Base-by-base conservation (phyloP, 2,888 invertebrate species). In the Aspidiotus rigidus region DNA sequence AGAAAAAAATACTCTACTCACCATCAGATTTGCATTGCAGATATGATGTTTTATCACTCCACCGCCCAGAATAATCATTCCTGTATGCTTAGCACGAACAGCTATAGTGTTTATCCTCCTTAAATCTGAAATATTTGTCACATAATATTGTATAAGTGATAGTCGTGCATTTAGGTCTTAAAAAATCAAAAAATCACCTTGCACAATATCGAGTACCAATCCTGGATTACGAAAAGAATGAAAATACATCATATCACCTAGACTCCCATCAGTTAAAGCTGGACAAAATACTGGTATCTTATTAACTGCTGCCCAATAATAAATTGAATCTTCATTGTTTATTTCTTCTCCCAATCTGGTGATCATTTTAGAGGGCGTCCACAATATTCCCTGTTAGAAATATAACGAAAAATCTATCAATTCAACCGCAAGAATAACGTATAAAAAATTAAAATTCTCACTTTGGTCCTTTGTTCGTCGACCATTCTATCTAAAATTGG, bases 161-260 rank as follows among this genome's bases (percentile, higher is more conserved):
- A 2, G 10, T 15, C 3, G 10, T 62, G 41, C 15, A 11, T 28
- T 28, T 13, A 62, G n/a, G 7, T 1, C 10, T 39, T 62, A 5
- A 28, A 15, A 40, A 62, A 62, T 28, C 41, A 7, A 55, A 39
- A 17, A 55, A 67, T 71, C 76, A 86, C 87, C 88, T 77, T 93
- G 88, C 28, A 96, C 81, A 77, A 99, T 93, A 77, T 99, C 99
- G 62, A 99, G 80, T 41, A 95, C 82, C 8, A 99, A 82, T 0
- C 98, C 98, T 0, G 97, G 93, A 77, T 89, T 89, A 74, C 87
- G 88, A 77, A 88, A 95, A 0, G 96, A 93, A 80, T 99, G 98
- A 77, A 99, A 96, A 78, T 94, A 99, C 85, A 99, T 90, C 97
- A 99, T 98, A 77, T 99, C 99, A 0, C 99, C 96, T 71, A 91